These are phyloP conservation scores for Spodoptera exigua DNA, from an alignment of 2,888 invertebrate species.

Conservation along the genomic window DNA sequence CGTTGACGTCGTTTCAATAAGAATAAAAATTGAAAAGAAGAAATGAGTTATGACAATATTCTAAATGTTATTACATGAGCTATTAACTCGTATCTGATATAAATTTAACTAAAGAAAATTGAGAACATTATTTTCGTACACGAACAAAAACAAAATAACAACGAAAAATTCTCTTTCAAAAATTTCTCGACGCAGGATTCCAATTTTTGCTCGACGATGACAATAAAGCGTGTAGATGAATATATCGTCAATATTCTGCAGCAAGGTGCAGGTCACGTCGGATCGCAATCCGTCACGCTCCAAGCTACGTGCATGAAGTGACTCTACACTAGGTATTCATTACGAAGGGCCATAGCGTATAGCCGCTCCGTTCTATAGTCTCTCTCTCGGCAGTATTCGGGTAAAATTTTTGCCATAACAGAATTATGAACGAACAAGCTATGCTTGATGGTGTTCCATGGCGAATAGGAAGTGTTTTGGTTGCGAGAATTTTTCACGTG, in stretches of 20 bases:
- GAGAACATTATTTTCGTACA: too few relatives aligned
- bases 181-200: neutral
- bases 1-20: too few relatives aligned
- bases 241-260: constrained; percentile 20
- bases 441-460: too few relatives aligned
- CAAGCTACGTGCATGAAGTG: constrained; percentile 30
- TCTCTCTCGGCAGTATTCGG: neutral
- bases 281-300: constrained; percentile 40
- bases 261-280: constrained; percentile 45
- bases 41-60: too few relatives aligned
- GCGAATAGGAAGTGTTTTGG: too few relatives aligned
- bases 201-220: neutral
- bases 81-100: too few relatives aligned
- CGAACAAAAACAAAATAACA: neutral
- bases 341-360: neutral
- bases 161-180: neutral
- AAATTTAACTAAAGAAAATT: too few relatives aligned
- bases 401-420: neutral
- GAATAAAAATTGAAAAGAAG: too few relatives aligned
- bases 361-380: neutral
- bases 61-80: too few relatives aligned
- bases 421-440: neutral
- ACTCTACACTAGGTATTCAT: constrained; percentile 13
- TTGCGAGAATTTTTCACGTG: too few relatives aligned
- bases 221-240: constrained; percentile 21